These are phyloP conservation scores for Hydrophis major DNA, from an alignment of 2,797 vertebrate species.

Conservation along the genomic window DNA sequence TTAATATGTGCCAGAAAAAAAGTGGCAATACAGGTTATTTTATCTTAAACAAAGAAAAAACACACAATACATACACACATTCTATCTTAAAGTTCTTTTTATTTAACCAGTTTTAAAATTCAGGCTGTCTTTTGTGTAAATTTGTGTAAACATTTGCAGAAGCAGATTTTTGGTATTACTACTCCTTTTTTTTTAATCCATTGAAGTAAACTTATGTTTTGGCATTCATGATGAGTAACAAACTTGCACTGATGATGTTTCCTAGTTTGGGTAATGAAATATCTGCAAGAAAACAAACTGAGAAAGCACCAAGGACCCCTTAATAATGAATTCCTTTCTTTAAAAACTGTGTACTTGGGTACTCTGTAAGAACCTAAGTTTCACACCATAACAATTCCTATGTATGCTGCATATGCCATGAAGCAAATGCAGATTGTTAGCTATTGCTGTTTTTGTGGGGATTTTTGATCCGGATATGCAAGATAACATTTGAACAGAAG, in stretches of 20 bases:
- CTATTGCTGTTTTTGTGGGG: neutral
- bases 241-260: neutral
- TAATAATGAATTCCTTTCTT: neutral
- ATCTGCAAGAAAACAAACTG: neutral
- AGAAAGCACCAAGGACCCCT: neutral
- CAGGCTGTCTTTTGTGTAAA: neutral
- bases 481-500: conserved; percentile 20
- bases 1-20: neutral
- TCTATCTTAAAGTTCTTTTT: neutral
- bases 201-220: neutral
- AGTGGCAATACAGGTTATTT: neutral
- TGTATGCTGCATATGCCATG: neutral
- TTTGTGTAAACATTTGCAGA: neutral
- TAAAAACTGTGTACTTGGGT: neutral
- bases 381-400: neutral
- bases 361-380: neutral
- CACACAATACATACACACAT: neutral
- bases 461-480: neutral
- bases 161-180: neutral
- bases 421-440: neutral
- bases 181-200: neutral
- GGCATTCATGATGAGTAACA: neutral
- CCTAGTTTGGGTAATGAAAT: neutral
- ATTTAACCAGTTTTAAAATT: neutral
- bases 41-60: neutral